Evolutionary conservation across 2,888 invertebrate genomes (phyloP), one percentile per base, ranked within the genome.

Genomic region (Troglohyphantes excavatus): DNA sequence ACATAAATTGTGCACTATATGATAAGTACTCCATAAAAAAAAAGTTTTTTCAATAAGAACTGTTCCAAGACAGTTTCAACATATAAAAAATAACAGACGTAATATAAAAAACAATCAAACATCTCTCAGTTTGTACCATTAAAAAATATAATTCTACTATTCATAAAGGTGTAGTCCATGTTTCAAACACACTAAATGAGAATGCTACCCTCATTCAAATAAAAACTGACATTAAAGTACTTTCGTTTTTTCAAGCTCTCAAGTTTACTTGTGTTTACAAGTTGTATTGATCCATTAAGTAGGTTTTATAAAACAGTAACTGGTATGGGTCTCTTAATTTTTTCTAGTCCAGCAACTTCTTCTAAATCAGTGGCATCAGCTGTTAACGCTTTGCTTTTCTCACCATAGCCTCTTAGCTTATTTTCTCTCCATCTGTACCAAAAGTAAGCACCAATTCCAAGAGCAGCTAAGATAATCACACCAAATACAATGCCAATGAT

Each of bases 311-410:
- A 73, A 82, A 87, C 86, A 19, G 90, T 90, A 26, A 90, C 90
- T 21, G 90, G 90, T 53, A 90, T 83, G 21, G 87, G 87, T 53
- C 87, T 90, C 59, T 87, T 90, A 0, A 39, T 68, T 65, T 70
- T 82, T 13, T 90, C 90, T 27, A 90, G 61, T 21, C 83, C 78
- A 23, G 83, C 33, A 21, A 90, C 87, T 87, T 90, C 90, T 43
- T 90, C 90, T 9, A 90, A 29, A 39, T 90, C 86, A 9, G 86
- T 83, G 19, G 90, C 90, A 82, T 90, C 90, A 39, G 87, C 79
- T 26, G 90, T 83, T 65, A 87, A 78, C n/a, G 90, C 90, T 78
- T 87, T 90, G 72, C 87, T 82, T 65, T 90, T 90, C 46, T 82
- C 39, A 53, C 90, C 90, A 79, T 82, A 90, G 3, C 90, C 84